Evolutionary conservation across 2,797 vertebrate genomes (phyloP).

Genomic region (Hydrocynus forskahlii): DNA sequence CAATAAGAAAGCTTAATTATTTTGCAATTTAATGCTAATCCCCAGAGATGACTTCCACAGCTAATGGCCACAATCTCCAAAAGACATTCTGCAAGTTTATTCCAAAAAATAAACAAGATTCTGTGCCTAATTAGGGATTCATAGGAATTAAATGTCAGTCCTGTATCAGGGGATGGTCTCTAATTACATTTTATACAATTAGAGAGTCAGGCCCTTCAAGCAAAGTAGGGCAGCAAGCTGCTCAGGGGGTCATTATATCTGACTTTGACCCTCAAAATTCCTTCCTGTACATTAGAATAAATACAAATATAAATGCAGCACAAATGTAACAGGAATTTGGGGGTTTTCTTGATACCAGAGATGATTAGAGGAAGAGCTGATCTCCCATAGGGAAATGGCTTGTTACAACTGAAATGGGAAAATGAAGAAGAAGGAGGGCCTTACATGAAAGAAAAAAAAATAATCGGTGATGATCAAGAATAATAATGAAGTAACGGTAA

Average conservation of each 20-base stretch:
- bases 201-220: too few species aligned
- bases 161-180: constrained; percentile 4
- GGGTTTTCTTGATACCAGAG: too few species aligned
- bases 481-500: too few species aligned
- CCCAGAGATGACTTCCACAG: neutral
- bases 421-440: too few species aligned
- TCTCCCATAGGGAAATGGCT: too few species aligned
- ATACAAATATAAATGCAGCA: too few species aligned
- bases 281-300: too few species aligned
- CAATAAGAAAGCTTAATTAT: constrained; percentile 1
- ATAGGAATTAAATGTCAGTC: constrained; percentile 12
- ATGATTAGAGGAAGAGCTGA: too few species aligned
- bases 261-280: neutral
- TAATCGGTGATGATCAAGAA: too few species aligned
- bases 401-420: too few species aligned
- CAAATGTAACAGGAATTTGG: too few species aligned
- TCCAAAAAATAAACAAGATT: constrained; percentile 2
- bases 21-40: neutral
- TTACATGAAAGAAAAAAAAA: too few species aligned
- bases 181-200: constrained; percentile 9
- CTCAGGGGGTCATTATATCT: neutral
- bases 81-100: constrained; percentile 6
- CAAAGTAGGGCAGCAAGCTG: neutral
- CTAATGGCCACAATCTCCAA: neutral
- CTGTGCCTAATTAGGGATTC: neutral